Conservation (phyloP, 2,797 vertebrate genomes). For the Siniperca scherzeri region DNA sequence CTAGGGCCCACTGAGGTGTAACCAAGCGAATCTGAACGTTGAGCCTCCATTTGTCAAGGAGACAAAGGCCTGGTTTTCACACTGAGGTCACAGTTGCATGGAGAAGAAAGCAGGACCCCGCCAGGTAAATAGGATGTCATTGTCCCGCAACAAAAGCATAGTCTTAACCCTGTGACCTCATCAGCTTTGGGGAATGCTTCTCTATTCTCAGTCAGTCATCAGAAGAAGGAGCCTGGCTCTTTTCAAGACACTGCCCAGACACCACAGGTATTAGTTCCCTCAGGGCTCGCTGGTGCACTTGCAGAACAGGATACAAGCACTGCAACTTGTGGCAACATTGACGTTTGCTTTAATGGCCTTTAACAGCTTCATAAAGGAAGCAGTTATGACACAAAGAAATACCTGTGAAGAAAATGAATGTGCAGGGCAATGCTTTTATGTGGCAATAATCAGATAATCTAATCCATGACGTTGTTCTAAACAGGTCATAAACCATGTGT, state of each 20-base stretch:
- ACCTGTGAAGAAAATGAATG: constrained; percentile 9
- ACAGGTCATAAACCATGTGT: background rate
- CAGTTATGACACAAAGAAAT: constrained; percentile 29
- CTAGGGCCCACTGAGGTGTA: constrained; percentile 76
- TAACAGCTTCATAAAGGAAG: constrained; percentile 49
- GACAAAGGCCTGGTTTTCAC: constrained; percentile 84
- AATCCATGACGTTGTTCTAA: background rate
- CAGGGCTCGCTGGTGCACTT: constrained; percentile 56
- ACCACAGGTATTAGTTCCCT: constrained; percentile 73
- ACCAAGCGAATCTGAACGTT: constrained; percentile 81
- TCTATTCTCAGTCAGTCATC: constrained; percentile 76
- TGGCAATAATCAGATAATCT: constrained; percentile 23
- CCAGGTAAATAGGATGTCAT: constrained; percentile 88
- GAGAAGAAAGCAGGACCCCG: constrained; percentile 82
- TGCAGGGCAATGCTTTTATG: constrained; percentile 5
- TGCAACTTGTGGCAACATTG: constrained; percentile 67
- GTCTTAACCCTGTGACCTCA: constrained; percentile 86
- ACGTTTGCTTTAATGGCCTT: constrained; percentile 50
- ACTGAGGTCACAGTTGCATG: constrained; percentile 84
- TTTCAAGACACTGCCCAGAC: constrained; percentile 66
- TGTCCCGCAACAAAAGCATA: constrained; percentile 84
- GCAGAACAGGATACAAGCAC: constrained; percentile 58
- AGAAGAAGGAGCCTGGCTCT: constrained; percentile 63
- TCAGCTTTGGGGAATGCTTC: constrained; percentile 80
- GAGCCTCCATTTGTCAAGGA: constrained; percentile 81